Conservation (phyloP, 2,113 vertebrate genomes). For the Promerops cafer region DNA sequence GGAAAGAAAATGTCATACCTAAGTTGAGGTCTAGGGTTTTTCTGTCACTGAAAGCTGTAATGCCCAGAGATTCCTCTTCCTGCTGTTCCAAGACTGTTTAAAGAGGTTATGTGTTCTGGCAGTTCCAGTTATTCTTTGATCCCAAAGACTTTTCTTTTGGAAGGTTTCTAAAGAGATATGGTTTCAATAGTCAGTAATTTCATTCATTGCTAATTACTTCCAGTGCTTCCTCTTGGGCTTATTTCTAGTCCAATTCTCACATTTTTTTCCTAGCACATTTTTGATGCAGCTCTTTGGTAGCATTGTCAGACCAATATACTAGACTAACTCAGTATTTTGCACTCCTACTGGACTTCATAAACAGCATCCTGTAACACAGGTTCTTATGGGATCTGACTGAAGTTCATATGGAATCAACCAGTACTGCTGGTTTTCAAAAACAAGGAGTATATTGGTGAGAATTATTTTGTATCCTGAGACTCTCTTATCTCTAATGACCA, state of each 20-base stretch:
- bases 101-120: background rate
- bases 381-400: background rate
- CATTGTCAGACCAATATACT: background rate
- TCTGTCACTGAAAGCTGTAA: background rate
- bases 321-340: background rate
- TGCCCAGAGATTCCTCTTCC: background rate
- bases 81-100: background rate
- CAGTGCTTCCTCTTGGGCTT: background rate
- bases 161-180: background rate
- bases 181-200: background rate
- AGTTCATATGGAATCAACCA: background rate
- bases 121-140: background rate
- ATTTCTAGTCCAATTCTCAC: background rate
- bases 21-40: background rate
- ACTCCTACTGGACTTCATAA: background rate
- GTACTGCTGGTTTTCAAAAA: background rate
- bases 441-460: background rate
- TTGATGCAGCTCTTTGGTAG: background rate
- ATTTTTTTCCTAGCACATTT: background rate
- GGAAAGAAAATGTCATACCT: background rate
- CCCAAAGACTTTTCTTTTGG: background rate
- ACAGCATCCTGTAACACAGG: background rate
- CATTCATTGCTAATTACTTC: background rate
- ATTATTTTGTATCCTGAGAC: background rate
- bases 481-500: background rate